Conservation (phyloP, 1,140 invertebrate genomes). For the Drosophila sturtevanti region DNA sequence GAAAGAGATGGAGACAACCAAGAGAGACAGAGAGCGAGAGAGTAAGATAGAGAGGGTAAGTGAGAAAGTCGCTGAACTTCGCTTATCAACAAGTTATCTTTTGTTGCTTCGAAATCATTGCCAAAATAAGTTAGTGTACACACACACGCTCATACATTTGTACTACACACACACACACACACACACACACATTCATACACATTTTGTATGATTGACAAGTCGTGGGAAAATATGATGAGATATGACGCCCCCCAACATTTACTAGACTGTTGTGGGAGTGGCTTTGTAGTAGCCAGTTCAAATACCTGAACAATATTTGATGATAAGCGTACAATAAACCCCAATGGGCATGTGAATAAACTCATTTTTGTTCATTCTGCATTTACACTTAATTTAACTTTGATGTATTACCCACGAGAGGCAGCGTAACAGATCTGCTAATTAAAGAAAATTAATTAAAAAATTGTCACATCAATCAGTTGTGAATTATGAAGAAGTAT, state of each 20-base stretch:
- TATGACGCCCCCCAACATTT: background rate
- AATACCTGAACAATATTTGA: constrained; percentile 29
- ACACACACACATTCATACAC: background rate
- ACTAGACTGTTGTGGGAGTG: background rate
- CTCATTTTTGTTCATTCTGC: constrained; percentile 33
- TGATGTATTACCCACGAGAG: constrained; percentile 68
- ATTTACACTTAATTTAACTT: constrained; percentile 52
- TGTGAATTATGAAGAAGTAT: constrained; percentile 55
- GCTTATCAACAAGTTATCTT: constrained; percentile 36
- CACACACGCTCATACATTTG: too few relatives aligned
- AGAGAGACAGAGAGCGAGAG: background rate
- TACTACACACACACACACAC: too few relatives aligned
- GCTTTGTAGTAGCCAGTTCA: constrained; percentile 25
- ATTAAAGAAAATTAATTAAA: constrained; percentile 77
- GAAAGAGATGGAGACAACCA: too few relatives aligned
- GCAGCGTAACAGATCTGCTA: constrained; percentile 56
- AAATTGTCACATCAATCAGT: constrained; percentile 78
- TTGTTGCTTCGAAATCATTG: constrained; percentile 34
- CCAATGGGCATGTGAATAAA: constrained; percentile 62
- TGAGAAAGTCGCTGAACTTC: constrained; percentile 38
- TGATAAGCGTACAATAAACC: constrained; percentile 60
- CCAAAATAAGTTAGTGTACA: constrained; percentile 16
- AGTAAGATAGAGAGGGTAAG: background rate
- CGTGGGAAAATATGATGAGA: constrained; percentile 17
- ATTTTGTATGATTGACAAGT: constrained; percentile 11